Conservation (phyloP, 2,888 invertebrate genomes). For the Ametastegia equiseti region DNA sequence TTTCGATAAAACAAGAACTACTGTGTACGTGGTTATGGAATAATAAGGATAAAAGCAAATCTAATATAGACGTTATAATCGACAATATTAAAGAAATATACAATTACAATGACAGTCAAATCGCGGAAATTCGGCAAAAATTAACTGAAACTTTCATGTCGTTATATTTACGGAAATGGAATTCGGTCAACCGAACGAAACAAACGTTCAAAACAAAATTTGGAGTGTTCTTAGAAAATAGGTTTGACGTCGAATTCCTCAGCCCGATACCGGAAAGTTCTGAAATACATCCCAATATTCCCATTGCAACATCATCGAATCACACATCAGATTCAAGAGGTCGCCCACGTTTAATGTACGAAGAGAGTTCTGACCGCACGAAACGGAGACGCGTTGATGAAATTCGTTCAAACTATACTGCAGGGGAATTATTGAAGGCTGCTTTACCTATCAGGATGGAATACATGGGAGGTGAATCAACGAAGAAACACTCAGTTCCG, state of each 20-base stretch:
- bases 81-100: conserved; percentile 33
- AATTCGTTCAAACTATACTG: conserved; percentile 33
- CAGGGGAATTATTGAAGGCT: conserved; percentile 34
- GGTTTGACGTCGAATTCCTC: conserved; percentile 27
- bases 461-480: neutral
- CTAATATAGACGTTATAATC: conserved; percentile 33
- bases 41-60: neutral
- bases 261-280: neutral
- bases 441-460: neutral
- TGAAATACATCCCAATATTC: neutral
- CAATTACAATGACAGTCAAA: conserved; percentile 32
- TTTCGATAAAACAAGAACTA: conserved; percentile 10
- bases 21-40: neutral
- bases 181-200: conserved; percentile 27
- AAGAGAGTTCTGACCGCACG: conserved; percentile 30
- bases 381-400: conserved; percentile 36
- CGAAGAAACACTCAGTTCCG: neutral
- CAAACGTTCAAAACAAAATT: conserved; percentile 28
- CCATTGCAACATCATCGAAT: conserved; percentile 13
- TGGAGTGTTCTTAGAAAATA: conserved; percentile 21
- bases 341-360: conserved; percentile 35
- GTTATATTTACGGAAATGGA: conserved; percentile 35
- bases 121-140: conserved; percentile 44
- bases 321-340: conserved; percentile 16
- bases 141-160: conserved; percentile 42